A percentile compares a stretch with the other conserved stretches of the same genome.
Conservation (phyloP, 2,113 vertebrate genomes). For the Paramormyrops kingsleyae region DNA sequence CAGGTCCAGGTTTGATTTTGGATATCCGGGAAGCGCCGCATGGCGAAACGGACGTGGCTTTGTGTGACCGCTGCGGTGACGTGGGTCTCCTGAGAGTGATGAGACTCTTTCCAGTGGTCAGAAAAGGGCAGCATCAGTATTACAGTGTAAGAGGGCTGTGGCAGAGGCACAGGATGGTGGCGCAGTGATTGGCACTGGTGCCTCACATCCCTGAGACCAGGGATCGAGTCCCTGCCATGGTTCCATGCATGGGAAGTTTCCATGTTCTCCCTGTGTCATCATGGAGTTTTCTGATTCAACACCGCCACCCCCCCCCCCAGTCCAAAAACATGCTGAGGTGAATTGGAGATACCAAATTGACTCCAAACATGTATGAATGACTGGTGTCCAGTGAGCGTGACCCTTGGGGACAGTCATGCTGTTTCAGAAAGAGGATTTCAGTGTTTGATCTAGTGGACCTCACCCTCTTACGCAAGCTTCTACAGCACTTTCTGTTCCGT, state of each 20-base stretch:
- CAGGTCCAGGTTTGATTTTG: background rate
- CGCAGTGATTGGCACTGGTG: background rate
- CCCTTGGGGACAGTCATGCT: background rate
- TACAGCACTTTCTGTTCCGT: background rate
- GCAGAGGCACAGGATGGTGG: background rate
- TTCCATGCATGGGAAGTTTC: background rate
- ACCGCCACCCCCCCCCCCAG: background rate
- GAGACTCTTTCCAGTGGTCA: background rate
- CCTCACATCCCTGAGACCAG: background rate
- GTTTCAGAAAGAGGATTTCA: conserved; percentile 25
- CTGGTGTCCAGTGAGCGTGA: background rate
- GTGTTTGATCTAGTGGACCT: background rate
- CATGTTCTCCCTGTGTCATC: background rate
- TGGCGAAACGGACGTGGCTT: background rate
- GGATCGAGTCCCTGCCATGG: background rate
- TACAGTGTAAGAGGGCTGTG: background rate
- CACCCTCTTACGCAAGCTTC: background rate
- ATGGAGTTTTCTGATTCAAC: background rate
- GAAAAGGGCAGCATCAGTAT: background rate
- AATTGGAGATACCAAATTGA: background rate
- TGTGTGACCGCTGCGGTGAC: background rate
- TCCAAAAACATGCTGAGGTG: background rate
- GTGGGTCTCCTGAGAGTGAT: background rate
- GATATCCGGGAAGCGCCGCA: background rate
- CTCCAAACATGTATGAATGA: background rate